phyloP scores from a whole-genome alignment of 2,888 invertebrate genomes.

The Apotomis betuletana region DNA sequence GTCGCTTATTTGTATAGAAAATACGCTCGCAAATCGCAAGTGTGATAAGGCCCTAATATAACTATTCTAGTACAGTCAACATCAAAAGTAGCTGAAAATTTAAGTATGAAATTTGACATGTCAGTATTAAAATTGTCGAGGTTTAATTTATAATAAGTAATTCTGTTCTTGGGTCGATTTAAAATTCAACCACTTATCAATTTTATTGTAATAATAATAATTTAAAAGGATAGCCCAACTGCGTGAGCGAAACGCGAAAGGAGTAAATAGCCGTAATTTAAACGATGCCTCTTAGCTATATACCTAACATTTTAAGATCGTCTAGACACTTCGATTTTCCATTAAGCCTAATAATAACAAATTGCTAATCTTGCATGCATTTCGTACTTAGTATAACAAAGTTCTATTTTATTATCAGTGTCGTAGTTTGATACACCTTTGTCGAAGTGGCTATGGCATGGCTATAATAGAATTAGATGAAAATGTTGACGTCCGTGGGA shows the following conservation, averaged over 20 bases:
- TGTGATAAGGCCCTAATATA: no score
- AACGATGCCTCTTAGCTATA: slow-evolving; percentile 4
- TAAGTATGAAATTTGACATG: no score
- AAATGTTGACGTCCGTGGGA: slow-evolving; percentile 5
- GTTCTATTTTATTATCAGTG: neutral
- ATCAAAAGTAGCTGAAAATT: no score
- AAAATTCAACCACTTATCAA: no score
- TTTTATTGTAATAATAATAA: neutral
- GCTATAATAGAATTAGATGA: slow-evolving; percentile 11
- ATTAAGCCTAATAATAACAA: slow-evolving; percentile 23
- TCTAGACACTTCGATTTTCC: slow-evolving; percentile 33
- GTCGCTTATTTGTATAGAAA: no score
- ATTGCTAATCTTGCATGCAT: slow-evolving; percentile 16
- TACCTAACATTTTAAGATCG: slow-evolving; percentile 6
- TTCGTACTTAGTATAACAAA: neutral
- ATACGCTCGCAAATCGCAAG: no score
- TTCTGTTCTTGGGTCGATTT: neutral
- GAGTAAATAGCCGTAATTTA: slow-evolving; percentile 15
- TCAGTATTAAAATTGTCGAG: no score
- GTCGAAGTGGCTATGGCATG: neutral
- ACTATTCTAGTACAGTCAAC: no score
- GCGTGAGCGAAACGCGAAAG: neutral
- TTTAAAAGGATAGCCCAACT: slow-evolving; percentile 8
- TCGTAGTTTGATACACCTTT: neutral
- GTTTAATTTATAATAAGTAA: no score